phyloP scores from a whole-genome alignment of 2,797 vertebrate genomes.

The Astyanax mexicanus region DNA sequence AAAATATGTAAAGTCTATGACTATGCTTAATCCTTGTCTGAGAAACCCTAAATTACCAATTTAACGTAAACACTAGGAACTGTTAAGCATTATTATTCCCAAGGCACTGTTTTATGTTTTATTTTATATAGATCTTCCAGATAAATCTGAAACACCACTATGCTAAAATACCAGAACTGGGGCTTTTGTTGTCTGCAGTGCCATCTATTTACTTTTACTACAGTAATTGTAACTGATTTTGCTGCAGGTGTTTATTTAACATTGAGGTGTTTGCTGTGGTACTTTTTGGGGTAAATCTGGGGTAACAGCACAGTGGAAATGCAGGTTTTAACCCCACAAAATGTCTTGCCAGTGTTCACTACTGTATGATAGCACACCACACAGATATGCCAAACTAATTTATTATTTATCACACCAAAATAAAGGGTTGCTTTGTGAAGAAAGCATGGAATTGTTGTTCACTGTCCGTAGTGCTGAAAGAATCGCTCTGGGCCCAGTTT shows the following conservation, averaged over 20 bases:
- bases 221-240: no score
- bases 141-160: not conserved
- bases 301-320: not conserved
- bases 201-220: not conserved
- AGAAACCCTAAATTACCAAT: no score
- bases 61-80: no score
- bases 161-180: not conserved
- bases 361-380: constrained; percentile 77
- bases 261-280: not conserved
- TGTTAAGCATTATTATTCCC: constrained; percentile 59
- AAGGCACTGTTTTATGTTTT: not conserved
- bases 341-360: constrained; percentile 75
- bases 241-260: not conserved
- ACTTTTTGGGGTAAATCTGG: not conserved
- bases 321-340: constrained; percentile 13
- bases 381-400: constrained; percentile 71
- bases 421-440: constrained; percentile 86
- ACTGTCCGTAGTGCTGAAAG: constrained; percentile 62
- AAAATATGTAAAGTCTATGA: no score
- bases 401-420: constrained; percentile 83
- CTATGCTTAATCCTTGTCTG: no score
- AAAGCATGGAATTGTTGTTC: constrained; percentile 64
- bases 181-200: not conserved
- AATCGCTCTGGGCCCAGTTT: no score
- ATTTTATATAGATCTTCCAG: not conserved